phyloP scores from a whole-genome alignment of 1,140 invertebrate species.

The Caerostris darwini region DNA sequence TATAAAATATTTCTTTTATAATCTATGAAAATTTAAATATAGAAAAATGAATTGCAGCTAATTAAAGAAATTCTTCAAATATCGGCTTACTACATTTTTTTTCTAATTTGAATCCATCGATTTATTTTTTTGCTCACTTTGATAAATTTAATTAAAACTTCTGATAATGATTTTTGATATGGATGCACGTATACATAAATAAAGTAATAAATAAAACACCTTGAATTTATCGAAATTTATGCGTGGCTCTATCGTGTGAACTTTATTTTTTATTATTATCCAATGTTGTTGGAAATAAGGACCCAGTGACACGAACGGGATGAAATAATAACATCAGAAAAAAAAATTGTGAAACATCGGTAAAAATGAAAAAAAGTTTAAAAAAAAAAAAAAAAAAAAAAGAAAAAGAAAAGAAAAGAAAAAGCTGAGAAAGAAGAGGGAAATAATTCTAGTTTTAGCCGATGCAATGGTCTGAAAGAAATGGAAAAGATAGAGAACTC shows the following conservation, averaged over 20 bases:
- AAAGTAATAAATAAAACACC: neutral
- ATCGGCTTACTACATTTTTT: no score
- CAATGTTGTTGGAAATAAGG: neutral
- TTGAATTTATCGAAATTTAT: conserved; percentile 19
- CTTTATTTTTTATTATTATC: neutral
- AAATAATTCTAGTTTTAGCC: conserved; percentile 37
- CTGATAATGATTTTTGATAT: neutral
- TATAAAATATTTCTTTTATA: no score
- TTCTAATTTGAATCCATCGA: neutral
- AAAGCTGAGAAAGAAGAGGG: neutral
- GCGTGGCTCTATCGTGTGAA: neutral
- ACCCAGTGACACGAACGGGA: neutral
- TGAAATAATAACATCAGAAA: conserved; percentile 26
- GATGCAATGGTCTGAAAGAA: conserved; percentile 51
- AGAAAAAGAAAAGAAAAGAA: neutral
- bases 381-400: neutral
- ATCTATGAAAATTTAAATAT: no score
- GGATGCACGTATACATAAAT: neutral
- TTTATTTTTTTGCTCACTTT: neutral
- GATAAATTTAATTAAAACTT: conserved; percentile 18
- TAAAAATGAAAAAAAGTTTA: neutral
- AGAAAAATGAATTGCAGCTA: no score
- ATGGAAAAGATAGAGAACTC: conserved; percentile 1
- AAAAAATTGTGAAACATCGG: neutral
- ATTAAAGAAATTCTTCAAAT: no score